Evolutionary conservation across 1,140 invertebrate genomes (phyloP).

Genomic region (Trachelipus rathkii): DNA sequence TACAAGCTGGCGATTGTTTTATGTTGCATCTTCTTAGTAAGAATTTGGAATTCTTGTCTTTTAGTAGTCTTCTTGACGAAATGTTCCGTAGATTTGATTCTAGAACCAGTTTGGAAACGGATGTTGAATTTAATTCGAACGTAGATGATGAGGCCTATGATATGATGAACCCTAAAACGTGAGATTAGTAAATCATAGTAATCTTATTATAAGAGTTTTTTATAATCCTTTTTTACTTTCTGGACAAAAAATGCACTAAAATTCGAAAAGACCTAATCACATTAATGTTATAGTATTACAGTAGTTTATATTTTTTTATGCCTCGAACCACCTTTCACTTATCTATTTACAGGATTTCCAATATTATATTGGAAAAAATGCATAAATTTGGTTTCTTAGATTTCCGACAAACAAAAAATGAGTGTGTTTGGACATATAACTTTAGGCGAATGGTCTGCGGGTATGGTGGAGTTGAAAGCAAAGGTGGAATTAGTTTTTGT

Average conservation of each 20-base stretch:
- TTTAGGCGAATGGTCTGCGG: no score
- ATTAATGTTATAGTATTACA: no score
- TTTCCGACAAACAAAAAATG: no score
- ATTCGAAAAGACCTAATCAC: not conserved
- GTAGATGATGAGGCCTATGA: not conserved
- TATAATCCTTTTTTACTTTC: not conserved
- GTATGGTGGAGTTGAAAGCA: no score
- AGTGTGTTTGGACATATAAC: no score
- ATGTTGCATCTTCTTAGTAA: constrained; percentile 48
- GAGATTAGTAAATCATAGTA: not conserved
- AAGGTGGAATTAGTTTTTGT: no score
- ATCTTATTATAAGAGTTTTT: not conserved
- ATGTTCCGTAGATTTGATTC: constrained; percentile 26
- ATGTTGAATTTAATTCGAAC: not conserved
- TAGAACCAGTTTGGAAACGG: constrained; percentile 13
- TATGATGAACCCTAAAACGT: not conserved
- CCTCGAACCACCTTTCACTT: no score
- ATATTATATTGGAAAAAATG: no score
- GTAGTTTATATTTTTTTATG: no score
- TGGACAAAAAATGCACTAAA: not conserved
- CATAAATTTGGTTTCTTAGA: no score
- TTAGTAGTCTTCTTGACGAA: constrained; percentile 45
- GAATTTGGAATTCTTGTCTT: constrained; percentile 46
- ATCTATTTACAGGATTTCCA: no score
- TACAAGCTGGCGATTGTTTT: constrained; percentile 50